A percentile compares a stretch with the other conserved stretches of the same genome.
These are phyloP conservation scores for Tuta absoluta DNA, from an alignment of 2,888 invertebrate genomes.

Conservation along the genomic window DNA sequence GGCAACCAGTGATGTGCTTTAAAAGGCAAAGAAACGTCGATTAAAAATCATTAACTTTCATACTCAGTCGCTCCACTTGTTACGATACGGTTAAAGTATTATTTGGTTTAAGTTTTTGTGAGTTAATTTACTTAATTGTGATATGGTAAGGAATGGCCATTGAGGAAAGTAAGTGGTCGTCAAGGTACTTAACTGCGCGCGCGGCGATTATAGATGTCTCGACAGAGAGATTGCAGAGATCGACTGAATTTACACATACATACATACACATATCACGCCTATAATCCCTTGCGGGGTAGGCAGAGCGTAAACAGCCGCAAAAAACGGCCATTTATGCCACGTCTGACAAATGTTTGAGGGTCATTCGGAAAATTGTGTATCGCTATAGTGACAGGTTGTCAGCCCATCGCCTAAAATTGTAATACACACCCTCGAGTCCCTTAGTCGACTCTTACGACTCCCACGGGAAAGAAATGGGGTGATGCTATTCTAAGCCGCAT, in stretches of 20 bases:
- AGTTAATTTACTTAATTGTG: conserved; percentile 24
- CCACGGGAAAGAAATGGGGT: too few relatives aligned
- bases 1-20: conserved; percentile 59
- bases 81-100: conserved; percentile 31
- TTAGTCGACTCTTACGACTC: too few relatives aligned
- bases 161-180: conserved; percentile 16
- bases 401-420: too few relatives aligned
- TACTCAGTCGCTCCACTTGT: conserved; percentile 45
- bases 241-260: not conserved
- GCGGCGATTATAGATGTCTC: not conserved
- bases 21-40: conserved; percentile 52
- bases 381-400: too few relatives aligned
- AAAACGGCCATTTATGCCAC: too few relatives aligned
- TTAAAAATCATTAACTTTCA: conserved; percentile 73
- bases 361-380: too few relatives aligned
- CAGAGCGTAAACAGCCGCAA: too few relatives aligned
- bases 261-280: too few relatives aligned
- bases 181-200: not conserved
- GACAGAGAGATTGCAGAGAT: not conserved
- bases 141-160: conserved; percentile 9
- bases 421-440: too few relatives aligned
- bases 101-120: conserved; percentile 31
- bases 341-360: too few relatives aligned
- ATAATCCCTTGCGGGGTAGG: too few relatives aligned
- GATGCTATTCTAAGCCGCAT: too few relatives aligned